Evolutionary conservation across 2,888 invertebrate genomes (phyloP), one percentile per base, ranked within the genome.

Genomic region (Eilema sororculum): DNA sequence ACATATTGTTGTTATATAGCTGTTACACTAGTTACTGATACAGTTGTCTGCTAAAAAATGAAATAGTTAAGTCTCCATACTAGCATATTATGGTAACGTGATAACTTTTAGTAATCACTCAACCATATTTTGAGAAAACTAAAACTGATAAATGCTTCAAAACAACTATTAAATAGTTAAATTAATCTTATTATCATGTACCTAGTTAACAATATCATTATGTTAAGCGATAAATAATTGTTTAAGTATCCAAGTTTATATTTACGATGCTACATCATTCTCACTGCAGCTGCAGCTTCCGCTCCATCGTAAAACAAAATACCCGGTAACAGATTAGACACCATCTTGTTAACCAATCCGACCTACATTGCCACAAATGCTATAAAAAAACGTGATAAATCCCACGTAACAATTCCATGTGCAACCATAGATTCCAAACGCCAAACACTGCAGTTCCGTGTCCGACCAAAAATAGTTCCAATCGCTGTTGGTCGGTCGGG

Each of bases 381-480:
- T 75, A 82, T 82, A 78, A 81, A 76, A 80, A 76, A 81, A 57
- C 68, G 73, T 79, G 65, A 79, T 78, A 79, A 83, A 81, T 81
- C 67, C 71, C 69, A 75, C 77, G 78, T 78, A 84, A 85, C 84
- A 81, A 84, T 81, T 76, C 81, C 77, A 73, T 74, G 76, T 74
- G 76, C 73, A 78, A 73, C 74, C 78, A 78, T 78, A 77, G 80
- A 80, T 80, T 81, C 70, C 61, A 76, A 76, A 73, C 74, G 78
- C 76, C 82, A 81, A 78, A 83, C 83, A 81, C 79, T 80, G 77
- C 79, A 84, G 89, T 91, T 91, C 91, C 91, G 88, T 87, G 87
- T 90, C 86, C 86, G 78, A 89, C 90, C 92, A 85, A 87, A 90
- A 92, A 92, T 92, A 92, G 91, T 87, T 85, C 82, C 5, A 78